A percentile compares a stretch with the other conserved stretches of the same genome.
Evolutionary conservation across 2,797 vertebrate species (phyloP).

Genomic region (Pipistrellus pipistrellus): DNA sequence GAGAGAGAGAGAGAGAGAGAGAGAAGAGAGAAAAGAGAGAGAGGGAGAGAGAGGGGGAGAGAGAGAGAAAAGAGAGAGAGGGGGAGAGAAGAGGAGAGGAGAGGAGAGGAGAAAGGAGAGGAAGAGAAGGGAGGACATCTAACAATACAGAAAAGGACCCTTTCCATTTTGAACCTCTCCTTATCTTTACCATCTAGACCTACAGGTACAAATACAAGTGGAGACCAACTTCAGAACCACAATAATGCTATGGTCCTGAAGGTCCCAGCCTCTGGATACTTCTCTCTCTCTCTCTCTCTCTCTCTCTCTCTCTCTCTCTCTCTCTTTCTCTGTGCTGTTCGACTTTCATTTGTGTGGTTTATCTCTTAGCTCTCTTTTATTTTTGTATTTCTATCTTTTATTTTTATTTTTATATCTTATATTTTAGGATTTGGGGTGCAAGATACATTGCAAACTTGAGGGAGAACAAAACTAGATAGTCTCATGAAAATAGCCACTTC

Average conservation of each 20-base stretch:
- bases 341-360: background rate
- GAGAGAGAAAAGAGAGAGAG: no score
- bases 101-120: no score
- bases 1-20: background rate
- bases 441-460: constrained; percentile 27
- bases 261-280: background rate
- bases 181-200: background rate
- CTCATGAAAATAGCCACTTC: background rate
- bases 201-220: background rate
- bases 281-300: background rate
- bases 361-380: background rate
- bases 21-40: no score
- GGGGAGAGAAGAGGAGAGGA: no score
- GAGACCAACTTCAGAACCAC: background rate
- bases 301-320: no score
- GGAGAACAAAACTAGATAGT: background rate
- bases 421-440: constrained; percentile 8
- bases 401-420: background rate
- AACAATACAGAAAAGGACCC: background rate
- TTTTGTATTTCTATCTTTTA: background rate
- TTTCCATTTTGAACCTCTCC: constrained; percentile 4
- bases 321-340: background rate
- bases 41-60: background rate
- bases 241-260: background rate
- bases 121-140: background rate